Conservation (phyloP, 2,797 vertebrate species). For the Sebastes oblongus region DNA sequence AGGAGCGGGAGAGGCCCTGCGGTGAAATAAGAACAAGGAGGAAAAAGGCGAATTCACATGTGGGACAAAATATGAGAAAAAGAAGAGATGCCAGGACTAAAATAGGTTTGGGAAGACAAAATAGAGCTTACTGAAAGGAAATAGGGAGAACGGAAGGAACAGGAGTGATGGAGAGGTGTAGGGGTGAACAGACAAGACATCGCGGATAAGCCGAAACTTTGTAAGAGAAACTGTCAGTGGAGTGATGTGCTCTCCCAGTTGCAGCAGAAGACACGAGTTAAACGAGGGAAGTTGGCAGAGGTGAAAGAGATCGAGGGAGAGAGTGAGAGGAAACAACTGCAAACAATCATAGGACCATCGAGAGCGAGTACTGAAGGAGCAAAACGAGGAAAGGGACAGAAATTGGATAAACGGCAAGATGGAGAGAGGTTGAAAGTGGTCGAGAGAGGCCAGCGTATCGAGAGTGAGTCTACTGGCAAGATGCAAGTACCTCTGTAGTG, state of each 20-base stretch:
- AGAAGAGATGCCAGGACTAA: constrained; percentile 1
- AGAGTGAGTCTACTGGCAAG: not conserved
- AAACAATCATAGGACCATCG: not conserved
- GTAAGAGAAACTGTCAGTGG: constrained; percentile 17
- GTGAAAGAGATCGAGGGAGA: not conserved
- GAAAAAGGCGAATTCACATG: constrained; percentile 6
- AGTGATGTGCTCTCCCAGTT: not conserved
- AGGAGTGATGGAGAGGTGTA: not conserved
- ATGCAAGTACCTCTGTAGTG: not conserved
- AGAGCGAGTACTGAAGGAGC: not conserved
- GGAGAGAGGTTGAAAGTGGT: not conserved
- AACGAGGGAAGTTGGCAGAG: constrained; percentile 10
- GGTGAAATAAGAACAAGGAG: constrained; percentile 7
- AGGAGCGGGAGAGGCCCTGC: constrained; percentile 38
- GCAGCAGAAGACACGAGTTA: not conserved
- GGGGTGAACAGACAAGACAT: not conserved
- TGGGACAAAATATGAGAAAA: not conserved
- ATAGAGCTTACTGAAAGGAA: not conserved
- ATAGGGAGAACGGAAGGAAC: not conserved
- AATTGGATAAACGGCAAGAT: not conserved
- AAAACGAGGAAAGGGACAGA: not conserved
- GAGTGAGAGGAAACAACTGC: not conserved
- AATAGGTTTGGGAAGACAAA: not conserved
- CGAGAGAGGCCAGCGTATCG: not conserved
- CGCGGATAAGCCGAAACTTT: constrained; percentile 13